These are phyloP conservation scores for Lacerta bilineata DNA, from an alignment of 2,797 vertebrate species.

Conservation along the genomic window DNA sequence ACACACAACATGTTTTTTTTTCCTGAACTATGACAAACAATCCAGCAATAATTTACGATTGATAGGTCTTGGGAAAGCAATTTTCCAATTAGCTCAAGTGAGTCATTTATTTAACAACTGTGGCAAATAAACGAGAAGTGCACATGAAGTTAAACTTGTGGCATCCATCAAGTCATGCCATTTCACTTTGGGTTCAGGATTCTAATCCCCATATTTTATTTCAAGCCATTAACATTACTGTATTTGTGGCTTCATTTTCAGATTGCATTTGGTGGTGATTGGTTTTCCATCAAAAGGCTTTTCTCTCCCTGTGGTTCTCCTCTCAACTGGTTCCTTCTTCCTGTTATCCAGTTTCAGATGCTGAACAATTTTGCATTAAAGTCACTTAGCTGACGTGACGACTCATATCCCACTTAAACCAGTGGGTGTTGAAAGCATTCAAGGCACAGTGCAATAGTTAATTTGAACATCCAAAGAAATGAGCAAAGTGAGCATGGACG, in stretches of 20 bases:
- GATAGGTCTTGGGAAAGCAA: conserved; percentile 5
- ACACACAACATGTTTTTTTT: not conserved
- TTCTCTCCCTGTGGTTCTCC: not conserved
- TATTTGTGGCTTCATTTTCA: conserved; percentile 31
- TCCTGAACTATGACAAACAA: not conserved
- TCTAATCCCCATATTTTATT: not conserved
- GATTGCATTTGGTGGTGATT: conserved; percentile 5
- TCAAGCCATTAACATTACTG: not conserved
- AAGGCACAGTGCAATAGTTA: not conserved
- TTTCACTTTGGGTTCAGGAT: conserved; percentile 24
- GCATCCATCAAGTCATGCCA: not conserved
- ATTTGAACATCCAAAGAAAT: conserved; percentile 22
- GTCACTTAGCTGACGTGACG: conserved; percentile 18
- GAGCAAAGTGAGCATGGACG: conserved; percentile 11
- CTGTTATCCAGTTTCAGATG: conserved; percentile 26
- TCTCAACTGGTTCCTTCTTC: conserved; percentile 15
- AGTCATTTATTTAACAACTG: conserved; percentile 11
- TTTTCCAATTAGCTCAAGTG: not conserved
- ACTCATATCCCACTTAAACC: conserved; percentile 15
- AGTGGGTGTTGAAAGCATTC: conserved; percentile 28
- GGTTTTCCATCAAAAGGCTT: conserved; percentile 4
- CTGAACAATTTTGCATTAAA: conserved; percentile 4
- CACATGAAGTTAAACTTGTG: conserved; percentile 9
- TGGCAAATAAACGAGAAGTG: not conserved
- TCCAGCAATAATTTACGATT: not conserved